phyloP scores from a whole-genome alignment of 2,888 invertebrate species.

The Sinohyriopsis cumingii region DNA sequence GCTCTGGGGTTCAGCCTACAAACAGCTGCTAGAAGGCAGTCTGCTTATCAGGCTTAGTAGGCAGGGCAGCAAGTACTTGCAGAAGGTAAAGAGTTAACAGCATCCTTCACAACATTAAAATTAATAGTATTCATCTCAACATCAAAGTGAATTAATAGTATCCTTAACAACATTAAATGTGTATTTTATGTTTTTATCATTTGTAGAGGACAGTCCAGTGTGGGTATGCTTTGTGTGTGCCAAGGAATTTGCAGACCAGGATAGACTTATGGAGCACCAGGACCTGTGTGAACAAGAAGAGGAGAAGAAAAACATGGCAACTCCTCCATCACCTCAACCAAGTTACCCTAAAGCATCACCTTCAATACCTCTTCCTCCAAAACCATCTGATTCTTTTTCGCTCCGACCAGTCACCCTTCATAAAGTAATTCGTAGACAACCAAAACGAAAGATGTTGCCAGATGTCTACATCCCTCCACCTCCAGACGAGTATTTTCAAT shows the following conservation, averaged over 20 bases:
- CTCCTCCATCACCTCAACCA: background rate
- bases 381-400: background rate
- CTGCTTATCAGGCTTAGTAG: no score
- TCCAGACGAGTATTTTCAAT: conserved; percentile 27
- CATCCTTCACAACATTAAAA: no score
- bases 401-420: background rate
- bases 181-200: conserved; percentile 1
- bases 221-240: conserved; percentile 42
- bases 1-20: no score
- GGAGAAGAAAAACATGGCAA: background rate
- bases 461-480: conserved; percentile 37
- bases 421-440: conserved; percentile 1
- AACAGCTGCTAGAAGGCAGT: no score
- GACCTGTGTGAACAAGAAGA: conserved; percentile 23
- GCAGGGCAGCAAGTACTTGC: no score
- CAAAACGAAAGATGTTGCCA: conserved; percentile 12
- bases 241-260: conserved; percentile 31
- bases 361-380: background rate
- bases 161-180: background rate
- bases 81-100: no score
- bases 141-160: background rate
- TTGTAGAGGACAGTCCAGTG: conserved; percentile 5
- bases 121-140: no score
- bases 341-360: background rate
- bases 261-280: conserved; percentile 29